Conservation (phyloP, 2,797 vertebrate species). For the Coendou prehensilis region DNA sequence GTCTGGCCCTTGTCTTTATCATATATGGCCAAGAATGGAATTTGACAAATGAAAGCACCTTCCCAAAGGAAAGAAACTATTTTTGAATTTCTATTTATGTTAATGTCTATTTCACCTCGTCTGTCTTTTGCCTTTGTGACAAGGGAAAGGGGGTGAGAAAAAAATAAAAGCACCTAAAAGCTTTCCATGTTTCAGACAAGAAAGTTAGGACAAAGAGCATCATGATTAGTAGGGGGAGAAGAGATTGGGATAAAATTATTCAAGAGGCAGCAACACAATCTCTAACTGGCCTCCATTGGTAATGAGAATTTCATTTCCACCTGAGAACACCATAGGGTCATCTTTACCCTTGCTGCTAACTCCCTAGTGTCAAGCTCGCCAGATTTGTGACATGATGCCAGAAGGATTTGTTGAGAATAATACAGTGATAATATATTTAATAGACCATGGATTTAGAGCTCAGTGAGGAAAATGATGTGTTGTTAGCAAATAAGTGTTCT, state of each 20-base stretch:
- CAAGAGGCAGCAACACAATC: neutral
- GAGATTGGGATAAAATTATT: neutral
- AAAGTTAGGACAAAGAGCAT: conserved; percentile 16
- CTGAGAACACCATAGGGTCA: neutral
- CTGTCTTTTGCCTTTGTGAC: conserved; percentile 6
- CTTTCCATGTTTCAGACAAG: neutral
- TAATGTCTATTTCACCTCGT: neutral
- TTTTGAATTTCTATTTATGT: conserved; percentile 19
- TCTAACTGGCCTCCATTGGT: neutral
- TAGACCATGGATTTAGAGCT: neutral
- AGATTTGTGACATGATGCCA: neutral
- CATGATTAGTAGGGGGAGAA: neutral
- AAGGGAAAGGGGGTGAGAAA: neutral
- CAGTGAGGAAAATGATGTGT: neutral
- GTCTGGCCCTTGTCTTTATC: neutral
- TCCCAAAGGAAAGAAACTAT: conserved; percentile 9
- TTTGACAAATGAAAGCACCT: conserved; percentile 17
- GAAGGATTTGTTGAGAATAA: conserved; percentile 37
- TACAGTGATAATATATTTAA: conserved; percentile 52
- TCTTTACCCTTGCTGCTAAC: neutral
- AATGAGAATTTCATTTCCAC: neutral
- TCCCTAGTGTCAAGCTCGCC: neutral
- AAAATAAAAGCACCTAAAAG: conserved; percentile 17
- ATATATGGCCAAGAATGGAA: conserved; percentile 50
- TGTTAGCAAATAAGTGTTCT: neutral